These are phyloP conservation scores for Parus major DNA, from an alignment of 2,113 vertebrate species.

Conservation along the genomic window DNA sequence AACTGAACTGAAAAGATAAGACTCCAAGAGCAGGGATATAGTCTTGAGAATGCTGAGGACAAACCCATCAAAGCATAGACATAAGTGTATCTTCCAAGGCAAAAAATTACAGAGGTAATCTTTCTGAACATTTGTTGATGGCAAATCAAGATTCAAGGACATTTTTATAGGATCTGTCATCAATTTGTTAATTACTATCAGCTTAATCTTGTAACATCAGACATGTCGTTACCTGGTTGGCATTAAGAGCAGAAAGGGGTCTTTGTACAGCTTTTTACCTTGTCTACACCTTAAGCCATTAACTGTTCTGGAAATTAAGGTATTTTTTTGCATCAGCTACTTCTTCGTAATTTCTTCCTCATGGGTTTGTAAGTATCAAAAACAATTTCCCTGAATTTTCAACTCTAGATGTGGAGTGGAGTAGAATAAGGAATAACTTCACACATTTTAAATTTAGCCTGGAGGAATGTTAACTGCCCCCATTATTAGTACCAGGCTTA, in stretches of 20 bases:
- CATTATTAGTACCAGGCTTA: not conserved
- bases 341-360: not conserved
- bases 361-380: not conserved
- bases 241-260: not conserved
- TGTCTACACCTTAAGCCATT: not conserved
- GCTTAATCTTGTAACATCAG: not conserved
- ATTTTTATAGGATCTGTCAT: not conserved
- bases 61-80: not conserved
- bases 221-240: not conserved
- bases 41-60: not conserved
- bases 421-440: not conserved
- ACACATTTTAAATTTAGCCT: not conserved
- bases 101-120: not conserved
- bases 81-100: not conserved
- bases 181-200: not conserved
- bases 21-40: not conserved
- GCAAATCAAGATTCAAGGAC: not conserved
- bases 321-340: not conserved
- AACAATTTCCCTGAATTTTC: not conserved
- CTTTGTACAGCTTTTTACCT: not conserved
- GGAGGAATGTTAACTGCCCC: not conserved
- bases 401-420: not conserved
- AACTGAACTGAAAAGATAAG: not conserved
- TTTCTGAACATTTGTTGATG: not conserved
- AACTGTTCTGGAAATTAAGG: not conserved